Evolutionary conservation across 1,140 invertebrate genomes (phyloP).

Genomic region (Coelopa frigida): DNA sequence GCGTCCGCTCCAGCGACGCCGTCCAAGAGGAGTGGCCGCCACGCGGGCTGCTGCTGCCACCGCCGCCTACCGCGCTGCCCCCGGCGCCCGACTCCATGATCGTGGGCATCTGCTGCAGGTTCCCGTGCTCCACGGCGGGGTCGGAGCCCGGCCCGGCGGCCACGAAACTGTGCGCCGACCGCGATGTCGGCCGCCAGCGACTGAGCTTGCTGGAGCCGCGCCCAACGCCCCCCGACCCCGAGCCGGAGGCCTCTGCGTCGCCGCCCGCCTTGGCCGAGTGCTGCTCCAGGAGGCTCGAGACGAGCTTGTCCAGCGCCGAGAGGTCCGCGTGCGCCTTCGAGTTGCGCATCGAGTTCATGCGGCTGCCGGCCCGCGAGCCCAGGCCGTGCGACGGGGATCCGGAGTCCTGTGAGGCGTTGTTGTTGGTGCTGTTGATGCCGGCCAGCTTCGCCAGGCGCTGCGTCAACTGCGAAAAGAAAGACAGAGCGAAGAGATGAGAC

Average conservation of each 20-base stretch:
- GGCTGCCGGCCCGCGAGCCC: slow-evolving; percentile 27
- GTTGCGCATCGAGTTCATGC: slow-evolving; percentile 36
- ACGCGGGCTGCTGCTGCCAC: neutral
- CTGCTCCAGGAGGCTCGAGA: slow-evolving; percentile 34
- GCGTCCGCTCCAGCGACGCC: slow-evolving; percentile 25
- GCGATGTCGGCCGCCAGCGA: slow-evolving; percentile 37
- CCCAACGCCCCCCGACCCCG: too few relatives aligned
- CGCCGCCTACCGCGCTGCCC: slow-evolving; percentile 8
- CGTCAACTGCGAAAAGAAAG: slow-evolving; percentile 22
- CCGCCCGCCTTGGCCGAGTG: slow-evolving; percentile 20
- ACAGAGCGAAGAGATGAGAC: neutral
- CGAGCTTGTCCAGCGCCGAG: slow-evolving; percentile 36
- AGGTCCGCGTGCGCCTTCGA: slow-evolving; percentile 38
- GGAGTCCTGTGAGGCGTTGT: neutral
- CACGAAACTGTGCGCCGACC: slow-evolving; percentile 33
- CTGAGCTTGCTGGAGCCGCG: slow-evolving; percentile 27
- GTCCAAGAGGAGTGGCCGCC: slow-evolving; percentile 9
- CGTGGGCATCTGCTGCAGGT: slow-evolving; percentile 28
- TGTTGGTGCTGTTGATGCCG: slow-evolving; percentile 24
- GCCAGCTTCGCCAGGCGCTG: slow-evolving; percentile 39
- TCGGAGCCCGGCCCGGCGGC: slow-evolving; percentile 5
- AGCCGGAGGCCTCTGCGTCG: neutral
- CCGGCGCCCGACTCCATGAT: slow-evolving; percentile 36
- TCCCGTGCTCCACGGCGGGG: neutral
- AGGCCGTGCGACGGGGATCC: neutral